Percentiles rank a stretch among this genome's conserved stretches.
phyloP scores from a whole-genome alignment of 2,113 vertebrate species.

The Eubucco bourcierii region DNA sequence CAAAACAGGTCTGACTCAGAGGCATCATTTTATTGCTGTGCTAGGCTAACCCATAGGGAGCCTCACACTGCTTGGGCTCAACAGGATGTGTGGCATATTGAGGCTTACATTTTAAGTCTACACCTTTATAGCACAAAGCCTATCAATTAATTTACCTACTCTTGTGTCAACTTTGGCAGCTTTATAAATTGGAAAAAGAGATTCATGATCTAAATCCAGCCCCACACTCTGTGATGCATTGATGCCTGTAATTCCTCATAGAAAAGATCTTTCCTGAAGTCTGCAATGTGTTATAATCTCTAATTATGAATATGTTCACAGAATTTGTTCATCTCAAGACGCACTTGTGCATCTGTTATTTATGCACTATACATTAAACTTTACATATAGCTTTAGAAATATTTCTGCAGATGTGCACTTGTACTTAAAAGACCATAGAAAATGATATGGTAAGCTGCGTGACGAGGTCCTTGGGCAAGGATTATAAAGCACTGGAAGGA shows the following conservation, averaged over 20 bases:
- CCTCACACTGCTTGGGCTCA: background rate
- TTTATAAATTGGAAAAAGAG: constrained; percentile 68
- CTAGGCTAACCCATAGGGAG: background rate
- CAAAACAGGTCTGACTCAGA: background rate
- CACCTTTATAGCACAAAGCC: constrained; percentile 22
- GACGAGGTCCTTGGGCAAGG: constrained; percentile 38
- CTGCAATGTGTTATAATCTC: constrained; percentile 71
- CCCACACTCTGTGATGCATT: constrained; percentile 27
- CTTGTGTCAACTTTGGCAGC: constrained; percentile 55
- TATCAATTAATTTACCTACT: constrained; percentile 65
- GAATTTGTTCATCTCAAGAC: constrained; percentile 70
- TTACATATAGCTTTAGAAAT: constrained; percentile 72
- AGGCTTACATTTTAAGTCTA: constrained; percentile 45
- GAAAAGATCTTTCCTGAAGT: constrained; percentile 71
- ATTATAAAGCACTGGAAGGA: constrained; percentile 12
- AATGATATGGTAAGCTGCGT: constrained; percentile 51
- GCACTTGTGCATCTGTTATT: constrained; percentile 72
- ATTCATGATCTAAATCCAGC: constrained; percentile 63
- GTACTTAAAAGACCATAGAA: constrained; percentile 67
- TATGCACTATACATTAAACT: constrained; percentile 70
- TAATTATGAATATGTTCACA: constrained; percentile 73
- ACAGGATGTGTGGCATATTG: background rate
- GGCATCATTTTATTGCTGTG: background rate
- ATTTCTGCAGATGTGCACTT: constrained; percentile 71
- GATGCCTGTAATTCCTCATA: constrained; percentile 68